Percentiles rank a stretch among this genome's conserved stretches.
These are phyloP conservation scores for Scartelaos histophorus DNA, from an alignment of 2,113 vertebrate genomes.

Conservation along the genomic window DNA sequence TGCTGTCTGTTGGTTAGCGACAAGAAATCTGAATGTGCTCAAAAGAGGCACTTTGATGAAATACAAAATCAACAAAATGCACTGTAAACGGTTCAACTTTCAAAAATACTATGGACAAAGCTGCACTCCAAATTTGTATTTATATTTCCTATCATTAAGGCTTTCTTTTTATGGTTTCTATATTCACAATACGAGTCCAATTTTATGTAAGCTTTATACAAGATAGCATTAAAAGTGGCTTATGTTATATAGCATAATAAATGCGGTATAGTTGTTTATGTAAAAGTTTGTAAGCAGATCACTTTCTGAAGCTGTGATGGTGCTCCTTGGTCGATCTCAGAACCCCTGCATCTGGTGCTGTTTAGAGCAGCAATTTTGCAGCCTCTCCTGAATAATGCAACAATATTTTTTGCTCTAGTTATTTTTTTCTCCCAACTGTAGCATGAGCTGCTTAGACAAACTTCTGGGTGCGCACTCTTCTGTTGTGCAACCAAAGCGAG, in stretches of 20 bases:
- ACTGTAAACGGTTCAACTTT: background rate
- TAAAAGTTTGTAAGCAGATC: conserved; percentile 8
- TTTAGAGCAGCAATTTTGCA: conserved; percentile 52
- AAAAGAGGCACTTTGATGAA: no score
- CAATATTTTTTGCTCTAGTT: conserved; percentile 55
- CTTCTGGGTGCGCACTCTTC: conserved; percentile 43
- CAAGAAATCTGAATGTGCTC: no score
- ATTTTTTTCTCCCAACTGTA: conserved; percentile 31
- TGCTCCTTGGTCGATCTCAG: conserved; percentile 49
- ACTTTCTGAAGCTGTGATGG: conserved; percentile 44
- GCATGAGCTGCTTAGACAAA: conserved; percentile 31
- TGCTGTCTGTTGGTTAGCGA: no score
- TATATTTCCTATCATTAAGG: no score
- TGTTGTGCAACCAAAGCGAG: conserved; percentile 49
- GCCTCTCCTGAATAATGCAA: conserved; percentile 43
- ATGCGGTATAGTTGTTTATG: background rate
- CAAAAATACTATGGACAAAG: no score
- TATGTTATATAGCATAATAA: no score
- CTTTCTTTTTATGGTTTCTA: no score
- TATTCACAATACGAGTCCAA: no score
- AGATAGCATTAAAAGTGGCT: no score
- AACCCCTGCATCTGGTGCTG: conserved; percentile 74
- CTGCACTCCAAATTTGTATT: no score
- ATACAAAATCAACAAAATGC: background rate
- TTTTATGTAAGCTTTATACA: no score